Base-by-base conservation (phyloP, 2,797 vertebrate species). In the Chaetophractus vellerosus region DNA sequence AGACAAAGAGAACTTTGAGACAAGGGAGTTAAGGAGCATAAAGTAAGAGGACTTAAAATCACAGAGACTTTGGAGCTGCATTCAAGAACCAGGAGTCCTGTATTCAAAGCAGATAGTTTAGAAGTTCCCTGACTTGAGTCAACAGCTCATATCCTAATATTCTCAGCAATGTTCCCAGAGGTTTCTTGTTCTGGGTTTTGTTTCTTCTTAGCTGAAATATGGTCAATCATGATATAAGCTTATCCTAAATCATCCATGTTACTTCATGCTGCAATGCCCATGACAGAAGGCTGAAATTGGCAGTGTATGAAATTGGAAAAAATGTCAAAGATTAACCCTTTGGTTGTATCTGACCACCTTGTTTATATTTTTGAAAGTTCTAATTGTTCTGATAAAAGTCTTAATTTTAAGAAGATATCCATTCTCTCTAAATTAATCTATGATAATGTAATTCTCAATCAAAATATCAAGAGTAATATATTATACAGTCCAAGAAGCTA, bases 391-490 rank as follows among this genome's bases (percentile, higher is more conserved):
- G 6, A 82, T 85, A 45, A 72, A 81, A 69, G 10, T 48, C 14
- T 74, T 88, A 74, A 24, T 64, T 79, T 89, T 41, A 68, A 69
- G 75, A 41, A 90, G 9, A 50, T 52, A 72, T 26, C 12, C 12
- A 64, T 93, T 88, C 16, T 94, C 28, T 87, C 52, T 83, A 88
- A 83, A 59, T 80, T 90, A 15, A 90, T 41, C 24, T 66, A 72
- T 89, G 52, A 71, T 82, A 90, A 41, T 88, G 2, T 81, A 64
- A 75, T 78, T 55, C 10, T 61, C 15, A 57, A 45, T 66, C 1
- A 69, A 80, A 93, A 38, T 41, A 63, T 11, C 19, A 55, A 78
- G 15, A 85, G 52, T 41, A 81, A 88, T 90, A 12, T 82, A 55
- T 78, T 88, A 75, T 6, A 71, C 26, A 79, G 48, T 82, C 15